phyloP scores from a whole-genome alignment of 2,888 invertebrate species.

The Plagiodera versicolora region DNA sequence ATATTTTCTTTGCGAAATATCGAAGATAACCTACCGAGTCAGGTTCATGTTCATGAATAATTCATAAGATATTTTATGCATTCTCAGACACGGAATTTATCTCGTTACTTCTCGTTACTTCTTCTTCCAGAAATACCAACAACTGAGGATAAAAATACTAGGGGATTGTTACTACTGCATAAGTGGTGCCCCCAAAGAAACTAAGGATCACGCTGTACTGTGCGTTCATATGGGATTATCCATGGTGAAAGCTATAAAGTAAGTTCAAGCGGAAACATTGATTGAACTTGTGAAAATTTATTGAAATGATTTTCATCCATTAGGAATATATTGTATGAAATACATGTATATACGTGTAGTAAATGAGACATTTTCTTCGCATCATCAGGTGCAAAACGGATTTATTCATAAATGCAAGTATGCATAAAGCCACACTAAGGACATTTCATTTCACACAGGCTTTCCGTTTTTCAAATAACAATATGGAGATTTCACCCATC shows the following conservation, averaged over 20 bases:
- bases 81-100: not conserved
- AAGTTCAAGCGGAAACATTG: conserved; percentile 51
- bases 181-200: conserved; percentile 89
- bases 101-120: not conserved
- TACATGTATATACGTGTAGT: no score
- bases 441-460: no score
- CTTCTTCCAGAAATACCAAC: conserved; percentile 81
- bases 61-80: not conserved
- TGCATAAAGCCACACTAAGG: no score
- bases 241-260: conserved; percentile 97
- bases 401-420: no score
- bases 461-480: no score
- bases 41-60: not conserved
- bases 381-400: no score
- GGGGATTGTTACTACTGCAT: conserved; percentile 99
- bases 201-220: conserved; percentile 88
- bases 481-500: no score
- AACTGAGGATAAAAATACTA: conserved; percentile 91
- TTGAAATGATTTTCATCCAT: no score
- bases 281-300: no score
- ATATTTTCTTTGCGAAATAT: not conserved
- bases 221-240: conserved; percentile 95
- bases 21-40: not conserved
- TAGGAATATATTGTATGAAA: no score
- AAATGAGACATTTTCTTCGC: no score